These are phyloP conservation scores for Trogon surrucura DNA, from an alignment of 2,113 vertebrate species.

Conservation along the genomic window DNA sequence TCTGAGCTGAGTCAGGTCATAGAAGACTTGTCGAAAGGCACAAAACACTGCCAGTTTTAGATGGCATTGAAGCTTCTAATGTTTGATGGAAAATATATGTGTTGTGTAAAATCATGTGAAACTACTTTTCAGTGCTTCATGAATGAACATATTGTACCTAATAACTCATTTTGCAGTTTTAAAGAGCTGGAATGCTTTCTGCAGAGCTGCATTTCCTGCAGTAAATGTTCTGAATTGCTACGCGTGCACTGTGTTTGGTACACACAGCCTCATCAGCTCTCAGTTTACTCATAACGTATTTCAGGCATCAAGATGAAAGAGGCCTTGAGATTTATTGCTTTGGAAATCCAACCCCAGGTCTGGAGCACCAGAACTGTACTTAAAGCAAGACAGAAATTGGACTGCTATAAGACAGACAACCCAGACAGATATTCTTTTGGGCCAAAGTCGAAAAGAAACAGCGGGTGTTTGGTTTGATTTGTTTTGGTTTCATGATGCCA, in stretches of 20 bases:
- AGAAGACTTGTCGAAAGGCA: constrained; percentile 12
- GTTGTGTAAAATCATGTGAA: constrained; percentile 40
- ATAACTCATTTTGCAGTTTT: constrained; percentile 55
- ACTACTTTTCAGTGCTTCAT: constrained; percentile 24
- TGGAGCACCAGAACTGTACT: constrained; percentile 46
- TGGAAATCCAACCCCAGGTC: constrained; percentile 65
- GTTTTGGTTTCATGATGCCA: not conserved
- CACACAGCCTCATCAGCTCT: constrained; percentile 51
- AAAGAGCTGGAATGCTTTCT: constrained; percentile 17
- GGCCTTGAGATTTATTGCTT: constrained; percentile 65
- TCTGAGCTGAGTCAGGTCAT: not conserved
- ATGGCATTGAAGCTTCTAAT: not conserved
- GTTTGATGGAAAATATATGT: constrained; percentile 7
- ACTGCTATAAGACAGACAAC: not conserved
- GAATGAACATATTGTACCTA: constrained; percentile 27
- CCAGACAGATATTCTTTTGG: not conserved
- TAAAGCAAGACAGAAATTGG: constrained; percentile 48
- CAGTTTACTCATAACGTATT: constrained; percentile 70
- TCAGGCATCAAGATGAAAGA: constrained; percentile 71
- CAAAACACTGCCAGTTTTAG: not conserved
- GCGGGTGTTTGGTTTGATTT: not conserved
- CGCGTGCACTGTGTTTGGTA: constrained; percentile 47
- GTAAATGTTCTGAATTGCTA: constrained; percentile 50
- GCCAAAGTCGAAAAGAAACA: not conserved
- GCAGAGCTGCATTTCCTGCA: constrained; percentile 30